Conservation (phyloP, 2,888 invertebrate genomes). For the Dicyrtoma fusca region DNA sequence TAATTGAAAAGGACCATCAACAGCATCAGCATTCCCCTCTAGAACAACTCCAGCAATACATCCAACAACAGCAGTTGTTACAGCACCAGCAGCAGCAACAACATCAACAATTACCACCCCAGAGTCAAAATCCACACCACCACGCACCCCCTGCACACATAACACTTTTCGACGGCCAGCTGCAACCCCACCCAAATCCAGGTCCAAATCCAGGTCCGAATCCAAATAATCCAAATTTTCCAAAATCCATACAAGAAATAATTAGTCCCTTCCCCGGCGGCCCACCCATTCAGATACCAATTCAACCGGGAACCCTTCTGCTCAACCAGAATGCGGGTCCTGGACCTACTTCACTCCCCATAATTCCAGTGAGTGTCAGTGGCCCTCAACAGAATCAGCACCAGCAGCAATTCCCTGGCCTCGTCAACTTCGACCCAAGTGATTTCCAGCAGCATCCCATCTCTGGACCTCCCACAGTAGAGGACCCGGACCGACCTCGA, state of each 20-base stretch:
- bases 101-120: not conserved
- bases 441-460: not conserved
- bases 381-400: not conserved
- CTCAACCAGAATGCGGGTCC: conserved; percentile 2
- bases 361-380: not conserved
- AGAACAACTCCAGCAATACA: not conserved
- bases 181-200: too few relatives aligned
- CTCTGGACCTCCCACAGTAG: too few relatives aligned
- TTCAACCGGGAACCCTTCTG: conserved; percentile 13
- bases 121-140: not conserved
- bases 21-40: not conserved
- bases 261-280: conserved; percentile 39
- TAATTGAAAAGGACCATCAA: conserved; percentile 19
- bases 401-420: not conserved
- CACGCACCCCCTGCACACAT: conserved; percentile 27
- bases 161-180: conserved; percentile 32
- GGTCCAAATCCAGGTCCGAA: too few relatives aligned
- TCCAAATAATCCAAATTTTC: conserved; percentile 29
- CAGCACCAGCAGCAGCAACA: not conserved
- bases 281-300: conserved; percentile 13
- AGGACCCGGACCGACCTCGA: not conserved
- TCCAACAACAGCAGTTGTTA: not conserved
- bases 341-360: too few relatives aligned
- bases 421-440: conserved; percentile 7
- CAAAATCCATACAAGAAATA: conserved; percentile 55